These are phyloP conservation scores for Ophioninae sp. DNA, from an alignment of 2,888 invertebrate genomes.

Conservation along the genomic window DNA sequence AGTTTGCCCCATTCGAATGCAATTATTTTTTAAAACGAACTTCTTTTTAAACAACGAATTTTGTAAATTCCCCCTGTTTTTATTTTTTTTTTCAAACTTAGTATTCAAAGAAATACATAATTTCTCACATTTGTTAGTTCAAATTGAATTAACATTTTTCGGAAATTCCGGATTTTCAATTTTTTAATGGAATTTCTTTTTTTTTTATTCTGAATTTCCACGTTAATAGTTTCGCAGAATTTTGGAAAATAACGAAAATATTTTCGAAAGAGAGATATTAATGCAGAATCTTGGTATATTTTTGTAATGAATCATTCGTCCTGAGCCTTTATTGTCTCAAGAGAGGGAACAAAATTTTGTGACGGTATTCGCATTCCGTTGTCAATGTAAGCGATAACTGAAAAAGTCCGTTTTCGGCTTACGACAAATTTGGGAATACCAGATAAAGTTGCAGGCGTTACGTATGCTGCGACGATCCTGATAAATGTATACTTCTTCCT, in stretches of 20 bases:
- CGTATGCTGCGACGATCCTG: not conserved
- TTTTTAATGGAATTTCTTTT: too few relatives aligned
- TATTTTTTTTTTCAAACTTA: too few relatives aligned
- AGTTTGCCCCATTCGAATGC: too few relatives aligned
- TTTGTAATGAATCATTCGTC: constrained; percentile 11
- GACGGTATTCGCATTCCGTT: not conserved
- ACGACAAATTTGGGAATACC: constrained; percentile 2
- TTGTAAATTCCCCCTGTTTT: too few relatives aligned
- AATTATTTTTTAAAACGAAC: too few relatives aligned
- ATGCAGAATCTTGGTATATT: not conserved
- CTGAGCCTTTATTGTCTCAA: not conserved
- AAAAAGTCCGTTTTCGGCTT: not conserved
- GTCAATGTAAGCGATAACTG: constrained; percentile 11
- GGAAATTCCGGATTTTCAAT: too few relatives aligned
- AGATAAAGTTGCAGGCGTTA: not conserved
- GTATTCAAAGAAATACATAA: too few relatives aligned
- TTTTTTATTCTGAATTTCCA: not conserved
- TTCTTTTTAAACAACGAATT: too few relatives aligned
- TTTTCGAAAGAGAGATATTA: not conserved
- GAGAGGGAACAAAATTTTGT: not conserved
- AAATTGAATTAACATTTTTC: too few relatives aligned
- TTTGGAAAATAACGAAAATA: not conserved
- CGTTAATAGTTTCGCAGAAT: not conserved
- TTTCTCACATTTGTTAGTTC: too few relatives aligned
- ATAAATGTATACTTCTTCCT: constrained; percentile 3